These are phyloP conservation scores for Scotopteryx bipunctaria DNA, from an alignment of 2,888 invertebrate species.

Conservation along the genomic window DNA sequence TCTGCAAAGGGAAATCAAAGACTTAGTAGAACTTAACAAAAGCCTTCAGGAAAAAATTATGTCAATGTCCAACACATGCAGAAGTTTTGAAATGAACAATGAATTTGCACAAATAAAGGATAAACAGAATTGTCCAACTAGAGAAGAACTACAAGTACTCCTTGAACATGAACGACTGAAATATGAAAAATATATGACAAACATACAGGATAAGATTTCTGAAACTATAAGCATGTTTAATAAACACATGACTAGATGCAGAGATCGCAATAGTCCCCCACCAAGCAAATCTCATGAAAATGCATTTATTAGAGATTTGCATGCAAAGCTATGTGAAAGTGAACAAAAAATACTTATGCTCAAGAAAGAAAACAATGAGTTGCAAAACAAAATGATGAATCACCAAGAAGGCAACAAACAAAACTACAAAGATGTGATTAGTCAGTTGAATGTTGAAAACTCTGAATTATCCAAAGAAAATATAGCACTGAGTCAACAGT, in stretches of 20 bases:
- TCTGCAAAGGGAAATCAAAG: conserved; percentile 73
- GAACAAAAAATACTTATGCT: conserved; percentile 76
- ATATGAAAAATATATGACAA: conserved; percentile 68
- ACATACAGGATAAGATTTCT: conserved; percentile 64
- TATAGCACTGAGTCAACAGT: conserved; percentile 64
- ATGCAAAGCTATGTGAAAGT: conserved; percentile 73
- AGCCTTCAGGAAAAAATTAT: conserved; percentile 75
- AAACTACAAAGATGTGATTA: conserved; percentile 72
- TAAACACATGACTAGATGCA: conserved; percentile 58
- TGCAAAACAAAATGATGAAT: conserved; percentile 50
- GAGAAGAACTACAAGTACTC: conserved; percentile 64
- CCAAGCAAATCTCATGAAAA: conserved; percentile 47
- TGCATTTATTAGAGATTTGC: conserved; percentile 67
- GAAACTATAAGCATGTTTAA: conserved; percentile 68
- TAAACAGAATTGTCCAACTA: conserved; percentile 58
- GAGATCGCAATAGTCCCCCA: conserved; percentile 46
- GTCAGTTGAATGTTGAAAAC: conserved; percentile 73
- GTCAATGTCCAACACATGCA: conserved; percentile 52
- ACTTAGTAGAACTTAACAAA: conserved; percentile 73
- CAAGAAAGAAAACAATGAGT: conserved; percentile 75
- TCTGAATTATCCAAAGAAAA: conserved; percentile 74
- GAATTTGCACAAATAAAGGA: conserved; percentile 41
- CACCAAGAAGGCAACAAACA: conserved; percentile 57
- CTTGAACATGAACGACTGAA: conserved; percentile 71
- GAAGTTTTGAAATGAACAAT: conserved; percentile 43